Percentiles rank a stretch among this genome's conserved stretches.
phyloP scores from a whole-genome alignment of 2,888 invertebrate genomes.

The Noctua pronuba region DNA sequence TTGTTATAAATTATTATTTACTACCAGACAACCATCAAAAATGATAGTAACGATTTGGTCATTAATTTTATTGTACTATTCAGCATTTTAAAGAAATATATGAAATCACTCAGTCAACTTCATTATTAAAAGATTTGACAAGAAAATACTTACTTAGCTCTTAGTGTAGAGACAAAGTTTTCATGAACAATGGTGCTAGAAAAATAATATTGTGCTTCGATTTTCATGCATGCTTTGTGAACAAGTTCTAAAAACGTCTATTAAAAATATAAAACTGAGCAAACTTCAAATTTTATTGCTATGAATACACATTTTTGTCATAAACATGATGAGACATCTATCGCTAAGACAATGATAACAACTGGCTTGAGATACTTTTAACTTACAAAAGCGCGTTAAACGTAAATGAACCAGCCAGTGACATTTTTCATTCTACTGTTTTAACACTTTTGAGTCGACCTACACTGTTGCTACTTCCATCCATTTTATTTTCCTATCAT shows the following conservation, averaged over 20 bases:
- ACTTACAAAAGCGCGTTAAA: slow-evolving; percentile 29
- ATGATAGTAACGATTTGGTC: slow-evolving; percentile 77
- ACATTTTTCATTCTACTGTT: slow-evolving; percentile 25
- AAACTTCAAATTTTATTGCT: slow-evolving; percentile 63
- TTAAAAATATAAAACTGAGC: slow-evolving; percentile 50
- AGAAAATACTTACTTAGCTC: slow-evolving; percentile 9
- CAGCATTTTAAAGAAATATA: slow-evolving; percentile 68
- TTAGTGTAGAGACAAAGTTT: background rate
- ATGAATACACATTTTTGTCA: slow-evolving; percentile 58
- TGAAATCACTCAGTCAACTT: slow-evolving; percentile 23
- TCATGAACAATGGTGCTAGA: slow-evolving; percentile 1
- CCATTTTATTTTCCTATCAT: slow-evolving; percentile 32
- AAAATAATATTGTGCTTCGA: slow-evolving; percentile 25
- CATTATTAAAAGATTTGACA: slow-evolving; percentile 2
- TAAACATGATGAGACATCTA: slow-evolving; percentile 52
- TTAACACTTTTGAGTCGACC: slow-evolving; percentile 26
- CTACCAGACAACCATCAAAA: slow-evolving; percentile 64
- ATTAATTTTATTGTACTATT: slow-evolving; percentile 84
- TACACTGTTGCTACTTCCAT: slow-evolving; percentile 35
- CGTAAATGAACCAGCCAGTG: slow-evolving; percentile 22
- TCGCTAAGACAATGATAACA: slow-evolving; percentile 50
- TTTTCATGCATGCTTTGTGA: slow-evolving; percentile 17
- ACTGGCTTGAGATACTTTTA: slow-evolving; percentile 24
- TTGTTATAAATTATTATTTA: slow-evolving; percentile 67
- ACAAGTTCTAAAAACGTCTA: slow-evolving; percentile 24